Base-by-base conservation (phyloP, 23 tunicate genomes). In the Ciona savignyi region DNA sequence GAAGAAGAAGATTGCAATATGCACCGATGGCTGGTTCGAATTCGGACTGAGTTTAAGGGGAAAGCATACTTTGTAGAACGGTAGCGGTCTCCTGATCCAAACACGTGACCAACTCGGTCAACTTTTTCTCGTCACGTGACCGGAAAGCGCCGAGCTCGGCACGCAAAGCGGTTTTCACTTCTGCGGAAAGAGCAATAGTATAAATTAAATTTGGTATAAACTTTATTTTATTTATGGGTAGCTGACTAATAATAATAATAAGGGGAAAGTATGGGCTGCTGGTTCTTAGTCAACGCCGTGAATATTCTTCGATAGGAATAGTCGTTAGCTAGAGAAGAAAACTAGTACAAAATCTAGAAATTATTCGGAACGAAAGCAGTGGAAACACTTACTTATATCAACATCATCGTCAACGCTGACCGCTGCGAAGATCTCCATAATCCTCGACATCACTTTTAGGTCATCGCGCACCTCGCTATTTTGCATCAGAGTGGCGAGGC, bases 401-500 rank as follows among this genome's bases (percentile, higher is more conserved):
- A 74, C 73, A 2, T 82, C 70, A 2, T 67, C 68, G 63, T 82
- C 49, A 3, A 34, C 68, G 32, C 68, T 22, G 51, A 74, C 87
- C 33, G 15, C 3, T 0, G 87, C 87, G 26, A 82, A 82, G 1
- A 74, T 68, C 29, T 82, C 80, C 2, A 68, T 29, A 33, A 82
- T 62, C 22, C 77, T 66, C 76, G 80, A 51, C 29, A 82, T 73
- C 25, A 20, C 20, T 24, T 33, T 27, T 24, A 61, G 3, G 70
- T 76, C 78, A 63, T 19, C 27, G 31, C 68, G 27, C 4, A 76
- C 72, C 2, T 77, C 77, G 22, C 35, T 22, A 67, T 81, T 78
- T 27, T 73, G 88, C n/a, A 89, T 25, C 2, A 89, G 67, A 51
- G 65, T 66, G 1, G 84, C 86, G 29, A 89, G 67, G 70, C 96